A percentile compares a stretch with the other conserved stretches of the same genome.
Evolutionary conservation across 2,888 invertebrate species (phyloP).

Genomic region (Gonocerus acuteangulatus): DNA sequence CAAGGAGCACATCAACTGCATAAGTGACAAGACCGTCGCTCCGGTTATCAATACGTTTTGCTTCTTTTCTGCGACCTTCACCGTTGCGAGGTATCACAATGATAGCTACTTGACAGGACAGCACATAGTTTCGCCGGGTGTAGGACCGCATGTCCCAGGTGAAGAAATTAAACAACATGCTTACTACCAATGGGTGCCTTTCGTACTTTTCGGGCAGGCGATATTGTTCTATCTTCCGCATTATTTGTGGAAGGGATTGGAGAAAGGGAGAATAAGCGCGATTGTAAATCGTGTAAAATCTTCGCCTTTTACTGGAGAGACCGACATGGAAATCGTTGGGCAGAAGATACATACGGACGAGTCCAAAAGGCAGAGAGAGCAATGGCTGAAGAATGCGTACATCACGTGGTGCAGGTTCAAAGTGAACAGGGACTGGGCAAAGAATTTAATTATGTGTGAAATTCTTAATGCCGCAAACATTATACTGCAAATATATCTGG

Average conservation of each 20-base stretch:
- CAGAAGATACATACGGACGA: constrained; percentile 67
- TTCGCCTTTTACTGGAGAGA: constrained; percentile 66
- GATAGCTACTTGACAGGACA: constrained; percentile 61
- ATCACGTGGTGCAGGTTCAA: constrained; percentile 46
- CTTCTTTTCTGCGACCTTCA: constrained; percentile 79
- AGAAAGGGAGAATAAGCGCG: constrained; percentile 70
- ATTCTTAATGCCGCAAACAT: constrained; percentile 71
- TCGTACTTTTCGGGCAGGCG: constrained; percentile 72
- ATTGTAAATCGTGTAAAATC: constrained; percentile 68
- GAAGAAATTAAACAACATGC: constrained; percentile 84
- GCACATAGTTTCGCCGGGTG: constrained; percentile 76
- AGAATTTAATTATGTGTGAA: constrained; percentile 68
- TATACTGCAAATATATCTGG: constrained; percentile 66
- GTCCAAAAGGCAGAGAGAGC: constrained; percentile 18
- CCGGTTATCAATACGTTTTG: constrained; percentile 90
- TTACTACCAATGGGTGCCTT: constrained; percentile 95
- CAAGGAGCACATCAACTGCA: constrained; percentile 94
- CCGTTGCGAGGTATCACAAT: constrained; percentile 70
- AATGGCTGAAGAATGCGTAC: constrained; percentile 25
- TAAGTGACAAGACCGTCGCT: constrained; percentile 79
- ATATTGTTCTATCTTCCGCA: constrained; percentile 78
- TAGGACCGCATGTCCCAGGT: constrained; percentile 65
- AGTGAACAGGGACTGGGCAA: constrained; percentile 69
- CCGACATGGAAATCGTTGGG: constrained; percentile 72
- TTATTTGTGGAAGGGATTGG: constrained; percentile 73